Evolutionary conservation across 2,888 invertebrate species (phyloP).

Genomic region (Belgica antarctica): DNA sequence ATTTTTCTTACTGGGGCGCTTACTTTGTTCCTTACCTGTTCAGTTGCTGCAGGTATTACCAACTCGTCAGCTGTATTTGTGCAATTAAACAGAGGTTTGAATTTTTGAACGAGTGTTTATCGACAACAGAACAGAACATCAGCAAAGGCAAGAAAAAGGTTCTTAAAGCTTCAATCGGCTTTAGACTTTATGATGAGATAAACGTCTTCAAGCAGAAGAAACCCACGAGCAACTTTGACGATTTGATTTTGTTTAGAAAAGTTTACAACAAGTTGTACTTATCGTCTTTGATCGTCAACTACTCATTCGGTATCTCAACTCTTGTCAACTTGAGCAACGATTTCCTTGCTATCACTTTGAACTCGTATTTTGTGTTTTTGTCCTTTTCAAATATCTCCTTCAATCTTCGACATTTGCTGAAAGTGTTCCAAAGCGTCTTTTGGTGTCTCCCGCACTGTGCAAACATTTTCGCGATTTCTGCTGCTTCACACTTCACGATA

Average conservation of each 20-base stretch:
- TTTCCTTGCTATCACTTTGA: slow-evolving; percentile 52
- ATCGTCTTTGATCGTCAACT: slow-evolving; percentile 49
- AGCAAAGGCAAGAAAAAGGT: slow-evolving; percentile 30
- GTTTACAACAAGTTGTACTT: slow-evolving; percentile 52
- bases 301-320: slow-evolving; percentile 51
- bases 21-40: slow-evolving; percentile 50
- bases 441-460: slow-evolving; percentile 51
- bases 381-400: slow-evolving; percentile 47
- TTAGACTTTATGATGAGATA: neutral
- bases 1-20: slow-evolving; percentile 50
- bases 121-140: slow-evolving; percentile 47
- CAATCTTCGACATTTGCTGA: slow-evolving; percentile 47
- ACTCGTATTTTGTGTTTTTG: slow-evolving; percentile 53
- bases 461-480: slow-evolving; percentile 50
- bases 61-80: slow-evolving; percentile 49
- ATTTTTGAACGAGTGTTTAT: slow-evolving; percentile 48
- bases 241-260: slow-evolving; percentile 47
- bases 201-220: neutral
- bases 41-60: slow-evolving; percentile 51
- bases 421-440: slow-evolving; percentile 48
- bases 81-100: slow-evolving; percentile 50
- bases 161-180: slow-evolving; percentile 44
- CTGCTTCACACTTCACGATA: slow-evolving; percentile 51
- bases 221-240: neutral
- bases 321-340: slow-evolving; percentile 52